Conservation (phyloP, 35 echinoderm and acorn worm species). For the Ophiothrix spiculata region DNA sequence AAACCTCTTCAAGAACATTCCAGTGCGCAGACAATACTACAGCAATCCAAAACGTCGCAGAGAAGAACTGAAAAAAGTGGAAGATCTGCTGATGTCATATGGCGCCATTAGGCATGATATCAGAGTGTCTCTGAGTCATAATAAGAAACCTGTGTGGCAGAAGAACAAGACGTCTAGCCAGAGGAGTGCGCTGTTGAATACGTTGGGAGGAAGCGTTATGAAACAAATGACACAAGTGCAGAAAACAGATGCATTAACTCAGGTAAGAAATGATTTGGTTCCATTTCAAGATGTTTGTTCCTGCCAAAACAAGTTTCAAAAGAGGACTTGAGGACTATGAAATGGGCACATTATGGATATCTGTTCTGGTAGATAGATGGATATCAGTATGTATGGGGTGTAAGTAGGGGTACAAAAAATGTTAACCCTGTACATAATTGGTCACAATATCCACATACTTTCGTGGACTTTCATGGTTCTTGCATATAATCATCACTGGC, state of each 20-base stretch:
- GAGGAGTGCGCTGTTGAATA: conserved; percentile 68
- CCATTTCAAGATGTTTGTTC: too few species aligned
- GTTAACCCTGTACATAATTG: too few species aligned
- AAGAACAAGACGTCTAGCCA: conserved; percentile 69
- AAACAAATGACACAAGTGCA: conserved; percentile 54
- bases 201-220: conserved; percentile 70
- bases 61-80: conserved; percentile 81
- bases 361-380: not conserved
- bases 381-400: not conserved
- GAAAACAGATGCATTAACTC: conserved; percentile 28
- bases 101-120: conserved; percentile 50
- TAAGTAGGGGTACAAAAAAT: too few species aligned
- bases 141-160: conserved; percentile 81
- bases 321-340: not conserved
- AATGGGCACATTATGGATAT: not conserved
- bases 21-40: conserved; percentile 92
- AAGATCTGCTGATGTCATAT: conserved; percentile 79
- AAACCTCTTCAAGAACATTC: conserved; percentile 79
- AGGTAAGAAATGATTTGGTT: too few species aligned
- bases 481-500: not conserved
- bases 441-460: too few species aligned
- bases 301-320: not conserved
- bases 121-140: conserved; percentile 78
- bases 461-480: not conserved
- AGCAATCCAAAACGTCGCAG: conserved; percentile 62